Evolutionary conservation across 2,888 invertebrate genomes (phyloP), one percentile per base, ranked within the genome.

Genomic region (Oxycera nigricornis): DNA sequence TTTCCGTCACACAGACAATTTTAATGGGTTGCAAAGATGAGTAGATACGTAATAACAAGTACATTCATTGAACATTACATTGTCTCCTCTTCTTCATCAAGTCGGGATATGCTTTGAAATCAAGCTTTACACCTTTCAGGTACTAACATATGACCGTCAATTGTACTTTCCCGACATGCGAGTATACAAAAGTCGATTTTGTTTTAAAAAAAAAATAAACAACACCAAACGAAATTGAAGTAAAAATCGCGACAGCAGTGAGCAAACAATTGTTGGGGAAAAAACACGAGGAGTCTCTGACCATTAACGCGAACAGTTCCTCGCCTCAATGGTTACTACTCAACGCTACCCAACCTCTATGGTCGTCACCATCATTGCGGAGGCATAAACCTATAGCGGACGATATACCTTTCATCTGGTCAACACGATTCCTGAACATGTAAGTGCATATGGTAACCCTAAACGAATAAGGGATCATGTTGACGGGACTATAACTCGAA

Each of bases 1-100:
- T 73, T 73, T 73, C 73, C 73, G 73, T 41, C 17, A 65, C 62
- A 73, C 31, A 61, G 22, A 28, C 73, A 46, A 50, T 67, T 65
- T 17, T 26, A 67, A 20, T 70, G 20, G 31, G 31, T 20, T 9
- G 14, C 31, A 52, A 70, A 52, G 70, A 50, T 68, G 68, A 68
- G 68, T 31, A 31, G 28, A 31, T 31, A 26, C 30, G n/a, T 41
- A 22, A 67, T 67, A 26, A 20, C 22, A 41, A 24, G 41, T 24
- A 22, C 65, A 24, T 65, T n/a, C 65, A 65, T 11, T 41, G 3
- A 17, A 24, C 41, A 39, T 41, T 30, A 2, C 35, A 31, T 31
- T 35, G 61, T 41, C 65, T 22, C 65, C 22, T 41, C 55, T 22
- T 1, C 20, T 55, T 4, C 3, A 55, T 4, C 6, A 20, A 1